Conservation (phyloP, 2,888 invertebrate species). For the Cacoxenus indagator region DNA sequence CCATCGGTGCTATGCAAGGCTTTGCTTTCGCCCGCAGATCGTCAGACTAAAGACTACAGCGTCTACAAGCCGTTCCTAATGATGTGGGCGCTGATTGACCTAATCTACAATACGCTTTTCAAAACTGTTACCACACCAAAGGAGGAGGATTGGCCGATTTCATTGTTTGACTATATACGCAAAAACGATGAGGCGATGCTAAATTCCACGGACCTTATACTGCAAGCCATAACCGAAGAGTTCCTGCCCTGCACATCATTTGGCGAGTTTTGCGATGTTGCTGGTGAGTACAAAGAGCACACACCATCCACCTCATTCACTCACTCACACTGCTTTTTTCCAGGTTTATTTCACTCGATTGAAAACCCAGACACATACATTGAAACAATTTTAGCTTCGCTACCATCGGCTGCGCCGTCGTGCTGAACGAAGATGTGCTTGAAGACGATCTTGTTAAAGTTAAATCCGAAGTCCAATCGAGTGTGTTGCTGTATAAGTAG, state of each 20-base stretch:
- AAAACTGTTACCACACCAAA: slow-evolving; percentile 83
- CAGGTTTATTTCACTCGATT: slow-evolving; percentile 67
- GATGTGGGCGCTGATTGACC: slow-evolving; percentile 88
- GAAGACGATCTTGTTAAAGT: too few species aligned
- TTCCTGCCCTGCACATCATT: slow-evolving; percentile 91
- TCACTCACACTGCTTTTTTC: neutral
- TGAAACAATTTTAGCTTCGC: slow-evolving; percentile 59
- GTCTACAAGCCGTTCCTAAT: slow-evolving; percentile 89
- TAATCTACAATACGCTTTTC: slow-evolving; percentile 87
- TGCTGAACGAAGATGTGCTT: neutral
- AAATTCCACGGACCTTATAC: slow-evolving; percentile 87
- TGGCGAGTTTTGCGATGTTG: slow-evolving; percentile 93
- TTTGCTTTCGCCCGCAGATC: slow-evolving; percentile 71
- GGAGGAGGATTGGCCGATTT: slow-evolving; percentile 90
- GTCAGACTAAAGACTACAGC: slow-evolving; percentile 78
- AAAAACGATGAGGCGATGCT: slow-evolving; percentile 92
- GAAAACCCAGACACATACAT: slow-evolving; percentile 69
- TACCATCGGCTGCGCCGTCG: slow-evolving; percentile 58
- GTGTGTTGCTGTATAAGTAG: too few species aligned
- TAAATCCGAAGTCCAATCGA: too few species aligned
- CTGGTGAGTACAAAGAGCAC: slow-evolving; percentile 72
- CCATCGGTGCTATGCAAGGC: slow-evolving; percentile 71
- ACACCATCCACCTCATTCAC: neutral
- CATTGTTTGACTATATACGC: slow-evolving; percentile 92
- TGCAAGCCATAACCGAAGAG: slow-evolving; percentile 88